Evolutionary conservation across 2,888 invertebrate genomes (phyloP), one percentile per base, ranked within the genome.

Genomic region (Chelonus formosanus): DNA sequence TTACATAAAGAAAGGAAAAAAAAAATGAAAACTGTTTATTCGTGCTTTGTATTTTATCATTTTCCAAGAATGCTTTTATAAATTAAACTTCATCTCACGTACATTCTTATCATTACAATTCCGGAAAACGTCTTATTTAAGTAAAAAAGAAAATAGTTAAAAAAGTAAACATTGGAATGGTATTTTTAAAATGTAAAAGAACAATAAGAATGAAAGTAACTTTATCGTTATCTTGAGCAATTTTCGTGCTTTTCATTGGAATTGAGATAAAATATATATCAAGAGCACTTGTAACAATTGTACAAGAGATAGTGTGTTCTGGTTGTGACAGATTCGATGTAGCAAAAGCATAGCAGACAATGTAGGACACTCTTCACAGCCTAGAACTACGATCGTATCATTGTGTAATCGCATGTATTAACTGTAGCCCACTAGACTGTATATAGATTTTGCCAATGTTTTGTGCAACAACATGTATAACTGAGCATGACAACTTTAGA

Each of bases 81-180:
- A 58, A 45, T 58, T 48, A 63, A 63, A 54, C 40, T 36, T 43
- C 63, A 43, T 48, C 35, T 63, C 63, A 63, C 63, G 63, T 61
- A 44, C 52, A 45, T 36, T 58, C 45, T 58, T 48, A 60, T 48
- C 48, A 35, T 36, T 10, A 60, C 60, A 36, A 60, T 48, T 50
- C 40, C 36, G 7, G 20, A 52, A 52, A 52, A 52, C 52, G 32
- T 52, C 52, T 52, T 52, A 52, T 52, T 52, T 52, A 52, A 52
- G 32, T 32, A 50, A 43, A 44, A 5, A 61, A 61, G 50, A 58
- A 58, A 34, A 47, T 34, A 44, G 43, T 31, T 53, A 50, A 50
- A 61, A 52, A 53, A 48, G 6, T 8, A 6, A 34, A 45, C 34
- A n/a, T 20, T 20, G 20, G 20, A 20, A 20, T 1, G 20, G 20